These are phyloP conservation scores for Oreochromis tanganicae DNA, from an alignment of 2,113 vertebrate genomes.

Conservation along the genomic window DNA sequence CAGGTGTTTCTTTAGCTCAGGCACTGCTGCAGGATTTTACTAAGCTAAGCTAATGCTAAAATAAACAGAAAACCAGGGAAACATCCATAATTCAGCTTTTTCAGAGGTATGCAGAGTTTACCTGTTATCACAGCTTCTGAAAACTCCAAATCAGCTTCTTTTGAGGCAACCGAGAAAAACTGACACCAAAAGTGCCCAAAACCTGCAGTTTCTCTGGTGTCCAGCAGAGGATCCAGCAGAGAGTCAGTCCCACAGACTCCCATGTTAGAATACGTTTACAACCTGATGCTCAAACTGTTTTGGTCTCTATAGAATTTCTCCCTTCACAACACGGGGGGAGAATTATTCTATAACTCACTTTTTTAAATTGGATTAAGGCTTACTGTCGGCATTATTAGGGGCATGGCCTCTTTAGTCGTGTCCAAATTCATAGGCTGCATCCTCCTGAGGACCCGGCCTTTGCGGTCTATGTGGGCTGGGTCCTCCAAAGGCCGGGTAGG, in stretches of 20 bases:
- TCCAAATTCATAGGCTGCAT: background rate
- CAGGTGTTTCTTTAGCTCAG: background rate
- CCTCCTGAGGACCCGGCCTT: background rate
- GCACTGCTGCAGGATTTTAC: background rate
- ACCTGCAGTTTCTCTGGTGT: background rate
- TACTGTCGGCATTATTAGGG: background rate
- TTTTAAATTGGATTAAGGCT: background rate
- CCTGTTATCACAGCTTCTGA: background rate
- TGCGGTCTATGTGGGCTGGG: background rate
- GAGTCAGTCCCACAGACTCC: background rate
- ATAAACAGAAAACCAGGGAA: background rate
- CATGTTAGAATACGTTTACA: background rate
- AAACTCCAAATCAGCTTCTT: background rate
- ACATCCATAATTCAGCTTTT: background rate
- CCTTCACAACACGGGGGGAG: accelerated
- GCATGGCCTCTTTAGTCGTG: background rate
- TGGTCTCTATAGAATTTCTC: background rate
- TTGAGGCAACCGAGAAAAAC: background rate
- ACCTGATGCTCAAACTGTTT: background rate
- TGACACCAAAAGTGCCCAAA: background rate
- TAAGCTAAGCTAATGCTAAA: background rate
- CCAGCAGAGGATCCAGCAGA: background rate
- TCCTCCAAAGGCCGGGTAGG: background rate
- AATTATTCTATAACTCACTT: background rate
- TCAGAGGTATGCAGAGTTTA: background rate